Evolutionary conservation across 2,888 invertebrate genomes (phyloP).

Genomic region (Uropetala carovei): DNA sequence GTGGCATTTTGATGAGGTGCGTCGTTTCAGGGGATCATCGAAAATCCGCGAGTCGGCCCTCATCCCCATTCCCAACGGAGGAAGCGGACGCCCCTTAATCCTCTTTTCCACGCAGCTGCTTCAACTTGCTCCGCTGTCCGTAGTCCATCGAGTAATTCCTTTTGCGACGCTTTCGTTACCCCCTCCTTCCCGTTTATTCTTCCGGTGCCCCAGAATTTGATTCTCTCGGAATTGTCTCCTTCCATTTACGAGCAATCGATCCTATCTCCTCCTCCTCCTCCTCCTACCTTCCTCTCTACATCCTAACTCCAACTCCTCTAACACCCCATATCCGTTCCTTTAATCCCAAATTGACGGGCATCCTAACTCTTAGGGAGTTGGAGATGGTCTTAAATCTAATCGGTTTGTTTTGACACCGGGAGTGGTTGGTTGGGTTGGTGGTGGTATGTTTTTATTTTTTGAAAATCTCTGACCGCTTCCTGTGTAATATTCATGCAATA

Average conservation of each 20-base stretch:
- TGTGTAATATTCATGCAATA: too few relatives aligned
- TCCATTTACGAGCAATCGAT: neutral
- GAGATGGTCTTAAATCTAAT: neutral
- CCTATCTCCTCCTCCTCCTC: neutral
- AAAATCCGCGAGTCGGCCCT: neutral
- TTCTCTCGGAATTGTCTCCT: neutral
- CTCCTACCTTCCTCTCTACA: neutral
- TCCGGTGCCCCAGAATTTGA: neutral
- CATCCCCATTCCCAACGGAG: neutral
- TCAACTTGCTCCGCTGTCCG: neutral
- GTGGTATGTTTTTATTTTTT: too few relatives aligned
- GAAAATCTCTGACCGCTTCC: too few relatives aligned
- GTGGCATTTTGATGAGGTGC: neutral
- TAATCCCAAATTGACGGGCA: neutral
- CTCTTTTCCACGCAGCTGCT: constrained; percentile 1
- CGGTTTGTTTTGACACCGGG: neutral
- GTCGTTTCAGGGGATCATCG: neutral
- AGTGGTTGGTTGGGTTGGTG: neutral
- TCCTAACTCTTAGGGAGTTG: neutral
- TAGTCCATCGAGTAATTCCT: neutral
- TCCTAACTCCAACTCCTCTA: neutral
- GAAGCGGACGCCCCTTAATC: neutral
- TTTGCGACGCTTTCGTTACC: neutral
- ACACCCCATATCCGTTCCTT: neutral
- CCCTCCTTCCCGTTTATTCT: neutral